These are phyloP conservation scores for Chalcis sispes DNA, from an alignment of 2,888 invertebrate genomes.

Conservation along the genomic window DNA sequence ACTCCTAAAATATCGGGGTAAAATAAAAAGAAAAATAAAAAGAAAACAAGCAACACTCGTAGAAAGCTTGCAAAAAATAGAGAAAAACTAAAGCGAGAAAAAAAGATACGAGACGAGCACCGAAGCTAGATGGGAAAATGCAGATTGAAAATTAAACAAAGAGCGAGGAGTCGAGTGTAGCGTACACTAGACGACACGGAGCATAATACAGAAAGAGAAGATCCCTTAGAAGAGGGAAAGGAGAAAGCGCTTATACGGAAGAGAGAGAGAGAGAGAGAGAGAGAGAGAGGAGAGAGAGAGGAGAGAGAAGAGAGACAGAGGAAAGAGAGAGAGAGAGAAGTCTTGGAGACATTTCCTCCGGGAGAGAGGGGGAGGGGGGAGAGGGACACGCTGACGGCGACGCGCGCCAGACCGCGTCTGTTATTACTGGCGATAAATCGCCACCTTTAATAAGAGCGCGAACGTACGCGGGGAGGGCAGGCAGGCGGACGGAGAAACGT, in stretches of 20 bases:
- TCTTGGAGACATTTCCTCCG: slow-evolving; percentile 50
- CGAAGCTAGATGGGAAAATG: too few species aligned
- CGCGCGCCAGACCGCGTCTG: slow-evolving; percentile 69
- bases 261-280: neutral
- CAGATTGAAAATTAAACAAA: slow-evolving; percentile 27
- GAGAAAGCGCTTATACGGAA: neutral
- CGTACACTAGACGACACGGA: neutral
- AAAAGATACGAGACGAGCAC: too few species aligned
- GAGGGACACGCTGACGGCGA: slow-evolving; percentile 53
- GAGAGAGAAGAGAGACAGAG: neutral
- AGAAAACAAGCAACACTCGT: too few species aligned
- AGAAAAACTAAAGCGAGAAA: too few species aligned
- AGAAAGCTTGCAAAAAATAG: too few species aligned
- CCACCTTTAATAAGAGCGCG: slow-evolving; percentile 74
- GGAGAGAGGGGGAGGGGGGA: slow-evolving; percentile 18
- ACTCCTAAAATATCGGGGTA: too few species aligned
- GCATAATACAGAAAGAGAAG: too few species aligned
- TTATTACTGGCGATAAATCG: slow-evolving; percentile 76
- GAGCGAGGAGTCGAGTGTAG: too few species aligned
- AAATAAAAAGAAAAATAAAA: too few species aligned
- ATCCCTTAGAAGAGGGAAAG: too few species aligned
- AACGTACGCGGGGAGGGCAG: slow-evolving; percentile 57
- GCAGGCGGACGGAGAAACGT: neutral
- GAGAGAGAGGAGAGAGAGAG: neutral
- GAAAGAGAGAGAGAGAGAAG: too few species aligned